Conservation (phyloP, 2,888 invertebrate species). For the Hirtodrosophila duncani region DNA sequence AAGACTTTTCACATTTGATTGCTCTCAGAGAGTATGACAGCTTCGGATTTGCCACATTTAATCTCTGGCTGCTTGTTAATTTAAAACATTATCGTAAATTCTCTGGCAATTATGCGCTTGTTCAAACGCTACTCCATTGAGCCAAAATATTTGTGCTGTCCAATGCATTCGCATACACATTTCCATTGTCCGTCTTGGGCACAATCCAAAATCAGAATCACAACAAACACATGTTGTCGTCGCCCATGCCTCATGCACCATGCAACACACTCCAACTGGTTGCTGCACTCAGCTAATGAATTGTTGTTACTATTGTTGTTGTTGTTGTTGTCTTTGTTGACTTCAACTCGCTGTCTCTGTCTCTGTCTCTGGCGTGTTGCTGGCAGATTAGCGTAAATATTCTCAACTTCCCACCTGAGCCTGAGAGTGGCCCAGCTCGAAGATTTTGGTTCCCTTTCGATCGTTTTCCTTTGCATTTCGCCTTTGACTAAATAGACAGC, state of each 20-base stretch:
- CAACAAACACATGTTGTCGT: constrained; percentile 54
- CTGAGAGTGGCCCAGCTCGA: constrained; percentile 27
- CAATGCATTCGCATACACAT: constrained; percentile 40
- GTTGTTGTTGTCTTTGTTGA: too few species aligned
- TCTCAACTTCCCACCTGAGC: constrained; percentile 45
- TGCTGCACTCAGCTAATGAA: too few species aligned
- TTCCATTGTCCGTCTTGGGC: constrained; percentile 64
- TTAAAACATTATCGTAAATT: constrained; percentile 74
- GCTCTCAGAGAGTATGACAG: too few species aligned
- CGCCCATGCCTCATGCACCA: constrained; percentile 7
- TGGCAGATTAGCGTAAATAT: constrained; percentile 64
- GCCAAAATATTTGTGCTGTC: constrained; percentile 27
- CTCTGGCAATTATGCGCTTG: constrained; percentile 70
- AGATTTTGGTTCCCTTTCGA: not conserved
- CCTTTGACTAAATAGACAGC: constrained; percentile 57
- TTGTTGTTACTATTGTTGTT: too few species aligned
- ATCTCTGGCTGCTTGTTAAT: too few species aligned
- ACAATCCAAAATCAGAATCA: too few species aligned
- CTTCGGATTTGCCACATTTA: too few species aligned
- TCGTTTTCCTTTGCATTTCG: constrained; percentile 23
- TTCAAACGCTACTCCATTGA: constrained; percentile 46
- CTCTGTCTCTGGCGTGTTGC: constrained; percentile 55
- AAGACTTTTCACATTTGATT: too few species aligned
- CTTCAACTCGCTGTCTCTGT: not conserved
- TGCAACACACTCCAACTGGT: too few species aligned